Conservation (phyloP, 2,888 invertebrate genomes). For the Nemotelus pantherinus region DNA sequence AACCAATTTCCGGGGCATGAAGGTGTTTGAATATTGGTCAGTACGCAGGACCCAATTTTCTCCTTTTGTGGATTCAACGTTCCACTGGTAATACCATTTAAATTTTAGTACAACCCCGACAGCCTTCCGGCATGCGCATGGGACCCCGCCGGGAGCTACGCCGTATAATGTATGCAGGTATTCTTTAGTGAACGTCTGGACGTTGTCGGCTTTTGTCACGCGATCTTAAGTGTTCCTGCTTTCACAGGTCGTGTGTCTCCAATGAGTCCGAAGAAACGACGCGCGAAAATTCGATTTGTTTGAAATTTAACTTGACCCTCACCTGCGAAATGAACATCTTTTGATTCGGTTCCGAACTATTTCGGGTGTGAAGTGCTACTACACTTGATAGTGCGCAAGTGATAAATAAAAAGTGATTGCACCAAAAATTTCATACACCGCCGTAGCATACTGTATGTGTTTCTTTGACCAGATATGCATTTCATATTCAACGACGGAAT, state of each 20-base stretch:
- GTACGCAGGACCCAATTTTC: no score
- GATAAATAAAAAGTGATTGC: not conserved
- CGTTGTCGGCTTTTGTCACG: constrained; percentile 39
- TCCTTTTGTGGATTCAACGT: no score
- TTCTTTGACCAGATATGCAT: not conserved
- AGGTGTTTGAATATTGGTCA: no score
- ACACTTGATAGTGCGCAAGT: constrained; percentile 1
- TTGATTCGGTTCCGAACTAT: not conserved
- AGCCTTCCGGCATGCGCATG: not conserved
- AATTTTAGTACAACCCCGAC: constrained; percentile 23
- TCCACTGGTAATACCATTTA: not conserved
- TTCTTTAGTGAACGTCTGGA: constrained; percentile 33
- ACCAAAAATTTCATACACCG: not conserved
- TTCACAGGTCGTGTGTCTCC: not conserved
- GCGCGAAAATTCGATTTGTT: constrained; percentile 3
- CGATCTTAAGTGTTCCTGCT: not conserved
- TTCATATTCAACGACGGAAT: constrained; percentile 9
- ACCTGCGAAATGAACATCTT: not conserved
- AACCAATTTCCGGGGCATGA: no score
- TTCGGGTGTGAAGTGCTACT: not conserved
- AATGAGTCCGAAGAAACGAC: not conserved
- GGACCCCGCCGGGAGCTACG: not conserved
- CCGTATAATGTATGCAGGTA: not conserved
- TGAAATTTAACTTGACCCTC: not conserved
- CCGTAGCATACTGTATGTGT: constrained; percentile 1